phyloP scores from a whole-genome alignment of 1,140 invertebrate genomes.

The Maniola jurtina region DNA sequence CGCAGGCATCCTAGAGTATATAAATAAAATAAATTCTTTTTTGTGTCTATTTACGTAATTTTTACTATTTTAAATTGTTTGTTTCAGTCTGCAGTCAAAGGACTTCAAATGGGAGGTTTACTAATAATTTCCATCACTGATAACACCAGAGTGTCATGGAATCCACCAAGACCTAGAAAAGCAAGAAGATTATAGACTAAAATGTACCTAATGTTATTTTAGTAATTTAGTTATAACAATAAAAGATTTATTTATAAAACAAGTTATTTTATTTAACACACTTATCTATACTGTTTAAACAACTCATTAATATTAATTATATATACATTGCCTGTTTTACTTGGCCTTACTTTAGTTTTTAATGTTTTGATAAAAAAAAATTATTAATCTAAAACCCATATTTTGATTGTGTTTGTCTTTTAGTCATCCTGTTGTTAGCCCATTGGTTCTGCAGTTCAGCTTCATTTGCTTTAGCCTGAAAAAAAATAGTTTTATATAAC shows the following conservation, averaged over 20 bases:
- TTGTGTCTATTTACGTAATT: slow-evolving; percentile 5
- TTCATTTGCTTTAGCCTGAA: slow-evolving; percentile 94
- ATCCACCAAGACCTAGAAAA: slow-evolving; percentile 87
- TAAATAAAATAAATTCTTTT: background rate
- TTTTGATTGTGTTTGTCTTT: slow-evolving; percentile 92
- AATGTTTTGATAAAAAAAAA: slow-evolving; percentile 16
- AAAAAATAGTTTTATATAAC: no score
- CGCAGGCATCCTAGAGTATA: background rate
- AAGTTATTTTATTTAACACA: slow-evolving; percentile 8
- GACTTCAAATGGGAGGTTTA: slow-evolving; percentile 92
- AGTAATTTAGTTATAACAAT: slow-evolving; percentile 30
- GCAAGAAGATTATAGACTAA: slow-evolving; percentile 83
- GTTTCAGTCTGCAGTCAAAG: slow-evolving; percentile 92
- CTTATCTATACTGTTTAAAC: slow-evolving; percentile 23
- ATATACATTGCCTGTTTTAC: no score
- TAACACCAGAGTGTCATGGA: slow-evolving; percentile 88
- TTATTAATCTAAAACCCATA: slow-evolving; percentile 84
- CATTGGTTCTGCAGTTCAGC: slow-evolving; percentile 95
- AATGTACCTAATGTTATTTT: slow-evolving; percentile 22
- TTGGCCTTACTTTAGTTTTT: background rate
- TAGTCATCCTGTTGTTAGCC: slow-evolving; percentile 91
- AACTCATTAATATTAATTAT: no score
- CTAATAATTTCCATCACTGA: slow-evolving; percentile 95
- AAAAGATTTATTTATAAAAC: slow-evolving; percentile 22
- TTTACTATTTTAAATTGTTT: slow-evolving; percentile 13